Base-by-base conservation (phyloP, 2,888 invertebrate genomes). In the Agriopis leucophaearia region DNA sequence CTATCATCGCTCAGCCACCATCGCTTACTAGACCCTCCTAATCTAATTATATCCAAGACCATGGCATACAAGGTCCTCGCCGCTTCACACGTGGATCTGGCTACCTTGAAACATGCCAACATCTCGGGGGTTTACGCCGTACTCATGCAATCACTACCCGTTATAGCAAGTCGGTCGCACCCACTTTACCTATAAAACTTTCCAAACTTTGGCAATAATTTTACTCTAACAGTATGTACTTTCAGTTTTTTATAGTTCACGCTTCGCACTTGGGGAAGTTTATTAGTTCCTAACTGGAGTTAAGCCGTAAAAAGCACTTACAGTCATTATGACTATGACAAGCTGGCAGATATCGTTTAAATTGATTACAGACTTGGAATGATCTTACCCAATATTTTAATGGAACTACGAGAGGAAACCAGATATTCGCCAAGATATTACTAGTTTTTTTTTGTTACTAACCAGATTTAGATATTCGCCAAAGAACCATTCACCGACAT, bases 131-230 rank as follows among this genome's bases (percentile, higher is more conserved):
- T 15, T 8, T 15, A 47, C 13, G 18, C 8, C 27, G n/a, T 35
- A 51, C 5, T 36, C 9, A 27, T 27, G 27, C 1, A 27, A 27
- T 27, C 35, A 10, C 35, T 35, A n/a, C 35, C 40, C 35, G 36
- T 12, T 45, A 47, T 27, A 57, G 27, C n/a, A n/a, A 40, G n/a
- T 47, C 18, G 13, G 8, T 40, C 40, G 15, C 18, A 48, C 40
- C 13, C 42, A 35, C n/a, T 27, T 45, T 8, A 12, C 42, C 45
- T 40, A 15, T 47, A 63, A 62, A 51, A 51, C 68, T 70, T 42
- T 35, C 3, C 7, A 40, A 81, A 81, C 76, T 81, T 81, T 77
- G 73, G 70, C 75, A 80, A 78, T 82, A 75, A 75, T 73, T 80
- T 71, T 69, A 54, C 75, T 69, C 71, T 68, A 67, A 72, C 71